Percentiles rank a stretch among this genome's conserved stretches.
These are phyloP conservation scores for Meleagris gallopavo DNA, from an alignment of 2,113 vertebrate genomes.

Conservation along the genomic window DNA sequence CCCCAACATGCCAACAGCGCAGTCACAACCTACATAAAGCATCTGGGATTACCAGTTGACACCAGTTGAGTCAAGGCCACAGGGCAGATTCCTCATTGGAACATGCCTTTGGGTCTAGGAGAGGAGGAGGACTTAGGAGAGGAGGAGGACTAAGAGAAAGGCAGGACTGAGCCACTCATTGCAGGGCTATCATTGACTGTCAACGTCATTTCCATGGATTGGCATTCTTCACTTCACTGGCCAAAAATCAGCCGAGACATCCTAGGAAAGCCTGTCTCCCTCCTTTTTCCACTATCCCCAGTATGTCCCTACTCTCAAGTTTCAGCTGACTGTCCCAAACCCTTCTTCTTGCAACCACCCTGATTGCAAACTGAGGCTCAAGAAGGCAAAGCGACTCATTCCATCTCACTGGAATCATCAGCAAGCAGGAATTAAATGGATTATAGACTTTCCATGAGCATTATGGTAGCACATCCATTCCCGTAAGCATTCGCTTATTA, in stretches of 20 bases:
- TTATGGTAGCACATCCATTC: not conserved
- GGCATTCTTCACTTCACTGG: not conserved
- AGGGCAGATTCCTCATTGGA: not conserved
- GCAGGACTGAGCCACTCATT: not conserved
- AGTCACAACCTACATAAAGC: not conserved
- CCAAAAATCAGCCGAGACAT: not conserved
- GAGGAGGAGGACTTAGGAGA: not conserved
- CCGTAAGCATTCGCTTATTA: not conserved
- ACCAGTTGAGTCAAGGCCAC: slow-evolving; percentile 13
- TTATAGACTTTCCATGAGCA: not conserved
- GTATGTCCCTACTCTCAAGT: not conserved
- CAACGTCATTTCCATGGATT: not conserved
- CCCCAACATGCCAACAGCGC: not conserved
- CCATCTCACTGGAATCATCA: not conserved
- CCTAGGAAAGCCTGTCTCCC: accelerated
- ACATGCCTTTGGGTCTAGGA: not conserved
- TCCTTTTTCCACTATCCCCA: not conserved
- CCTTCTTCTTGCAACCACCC: not conserved
- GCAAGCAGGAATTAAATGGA: slow-evolving; percentile 18
- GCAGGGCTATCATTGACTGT: no score
- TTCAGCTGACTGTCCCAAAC: not conserved
- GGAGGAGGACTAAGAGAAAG: no score
- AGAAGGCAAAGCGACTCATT: not conserved
- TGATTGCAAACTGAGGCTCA: not conserved
- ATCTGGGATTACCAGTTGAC: not conserved